phyloP scores from a whole-genome alignment of 2,888 invertebrate species.

The Enchytraeus crypticus region DNA sequence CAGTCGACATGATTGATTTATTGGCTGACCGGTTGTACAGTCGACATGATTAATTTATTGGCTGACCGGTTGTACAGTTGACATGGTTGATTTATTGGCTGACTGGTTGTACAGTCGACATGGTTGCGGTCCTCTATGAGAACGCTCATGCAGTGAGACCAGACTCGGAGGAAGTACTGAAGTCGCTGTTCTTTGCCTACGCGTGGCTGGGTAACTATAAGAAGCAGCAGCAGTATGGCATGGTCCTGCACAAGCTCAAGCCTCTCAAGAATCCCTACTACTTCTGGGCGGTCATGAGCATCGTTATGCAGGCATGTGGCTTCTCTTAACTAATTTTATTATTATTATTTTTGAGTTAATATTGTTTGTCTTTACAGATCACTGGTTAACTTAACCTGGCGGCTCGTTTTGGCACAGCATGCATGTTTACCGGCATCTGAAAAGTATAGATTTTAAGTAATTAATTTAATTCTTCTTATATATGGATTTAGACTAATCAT shows the following conservation, averaged over 20 bases:
- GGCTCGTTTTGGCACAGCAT: not conserved
- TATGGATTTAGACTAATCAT: too few relatives aligned
- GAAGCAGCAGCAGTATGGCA: conserved; percentile 78
- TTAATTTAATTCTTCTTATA: too few relatives aligned
- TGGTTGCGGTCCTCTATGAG: conserved; percentile 81
- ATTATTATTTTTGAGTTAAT: not conserved
- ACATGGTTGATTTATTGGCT: too few relatives aligned
- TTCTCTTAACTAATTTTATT: not conserved
- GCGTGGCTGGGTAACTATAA: conserved; percentile 81
- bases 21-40: too few relatives aligned
- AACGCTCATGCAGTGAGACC: conserved; percentile 77
- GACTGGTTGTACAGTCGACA: conserved; percentile 65
- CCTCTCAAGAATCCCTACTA: conserved; percentile 85
- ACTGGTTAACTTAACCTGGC: not conserved
- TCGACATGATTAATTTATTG: too few relatives aligned
- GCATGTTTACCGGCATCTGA: too few relatives aligned
- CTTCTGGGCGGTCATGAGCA: conserved; percentile 96
- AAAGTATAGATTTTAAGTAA: too few relatives aligned
- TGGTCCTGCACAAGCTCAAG: conserved; percentile 78
- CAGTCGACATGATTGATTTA: too few relatives aligned
- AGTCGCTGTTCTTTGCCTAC: conserved; percentile 90
- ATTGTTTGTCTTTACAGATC: not conserved
- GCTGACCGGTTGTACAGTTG: too few relatives aligned
- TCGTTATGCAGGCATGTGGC: conserved; percentile 72
- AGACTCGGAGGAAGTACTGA: conserved; percentile 79